Conservation (phyloP, 2,797 vertebrate genomes). For the Chloroceryle amazona region DNA sequence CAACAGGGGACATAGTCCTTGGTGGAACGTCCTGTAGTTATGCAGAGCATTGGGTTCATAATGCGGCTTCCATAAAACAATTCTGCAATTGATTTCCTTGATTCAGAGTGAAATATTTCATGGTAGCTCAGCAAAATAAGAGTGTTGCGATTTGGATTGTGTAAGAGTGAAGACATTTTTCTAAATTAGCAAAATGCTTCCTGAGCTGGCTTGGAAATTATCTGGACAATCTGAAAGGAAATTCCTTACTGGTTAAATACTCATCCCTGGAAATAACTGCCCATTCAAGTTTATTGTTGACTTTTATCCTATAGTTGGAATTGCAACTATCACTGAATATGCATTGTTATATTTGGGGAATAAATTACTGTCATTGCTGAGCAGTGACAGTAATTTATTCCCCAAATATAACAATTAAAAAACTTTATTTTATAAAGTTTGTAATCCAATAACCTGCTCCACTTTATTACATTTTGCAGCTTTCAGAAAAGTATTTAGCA, state of each 20-base stretch:
- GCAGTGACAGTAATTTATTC: too few relatives aligned
- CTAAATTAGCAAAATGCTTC: not conserved
- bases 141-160: not conserved
- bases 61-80: not conserved
- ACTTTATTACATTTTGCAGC: not conserved
- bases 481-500: not conserved
- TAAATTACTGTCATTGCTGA: not conserved
- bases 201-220: not conserved
- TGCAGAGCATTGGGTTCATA: not conserved
- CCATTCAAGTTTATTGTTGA: not conserved
- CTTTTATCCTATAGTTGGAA: slow-evolving; percentile 7
- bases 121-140: not conserved
- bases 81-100: not conserved
- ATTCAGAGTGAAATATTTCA: not conserved
- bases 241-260: not conserved
- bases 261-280: slow-evolving; percentile 9
- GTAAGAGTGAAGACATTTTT: not conserved
- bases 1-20: not conserved
- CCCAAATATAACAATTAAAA: too few relatives aligned
- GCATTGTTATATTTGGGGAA: not conserved
- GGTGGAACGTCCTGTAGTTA: not conserved
- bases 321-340: not conserved
- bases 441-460: not conserved
- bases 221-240: not conserved
- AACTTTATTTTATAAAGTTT: not conserved